Conservation (phyloP, 2,888 invertebrate genomes). For the Hypercompe scribonia region DNA sequence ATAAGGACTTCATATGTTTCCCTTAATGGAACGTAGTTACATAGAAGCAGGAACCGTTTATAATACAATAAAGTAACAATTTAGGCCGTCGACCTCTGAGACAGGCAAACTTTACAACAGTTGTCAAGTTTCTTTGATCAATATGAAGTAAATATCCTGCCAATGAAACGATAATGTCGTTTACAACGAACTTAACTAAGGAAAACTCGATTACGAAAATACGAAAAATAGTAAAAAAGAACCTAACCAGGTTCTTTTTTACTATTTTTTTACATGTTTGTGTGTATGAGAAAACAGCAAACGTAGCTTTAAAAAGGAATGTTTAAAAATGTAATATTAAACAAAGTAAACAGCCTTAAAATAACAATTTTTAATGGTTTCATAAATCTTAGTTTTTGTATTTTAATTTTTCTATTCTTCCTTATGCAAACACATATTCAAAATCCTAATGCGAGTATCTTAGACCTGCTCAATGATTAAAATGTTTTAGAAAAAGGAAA, state of each 20-base stretch:
- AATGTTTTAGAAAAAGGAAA: slow-evolving; percentile 8
- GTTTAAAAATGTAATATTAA: neutral
- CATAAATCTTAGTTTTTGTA: neutral
- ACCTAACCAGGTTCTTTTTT: neutral
- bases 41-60: neutral
- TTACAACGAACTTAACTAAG: neutral
- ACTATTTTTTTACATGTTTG: neutral
- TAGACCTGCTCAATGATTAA: neutral
- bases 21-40: neutral
- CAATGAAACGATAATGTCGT: neutral
- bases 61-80: neutral
- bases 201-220: neutral
- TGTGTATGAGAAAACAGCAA: neutral
- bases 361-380: no score
- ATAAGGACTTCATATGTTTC: neutral
- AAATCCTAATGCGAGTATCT: neutral
- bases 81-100: neutral
- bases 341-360: no score
- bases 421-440: neutral
- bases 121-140: neutral
- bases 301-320: neutral
- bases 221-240: no score
- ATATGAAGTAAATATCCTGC: neutral
- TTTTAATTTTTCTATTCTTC: neutral
- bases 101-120: neutral